Base-by-base conservation (phyloP, 1,140 invertebrate genomes). In the Odontomachus brunneus region DNA sequence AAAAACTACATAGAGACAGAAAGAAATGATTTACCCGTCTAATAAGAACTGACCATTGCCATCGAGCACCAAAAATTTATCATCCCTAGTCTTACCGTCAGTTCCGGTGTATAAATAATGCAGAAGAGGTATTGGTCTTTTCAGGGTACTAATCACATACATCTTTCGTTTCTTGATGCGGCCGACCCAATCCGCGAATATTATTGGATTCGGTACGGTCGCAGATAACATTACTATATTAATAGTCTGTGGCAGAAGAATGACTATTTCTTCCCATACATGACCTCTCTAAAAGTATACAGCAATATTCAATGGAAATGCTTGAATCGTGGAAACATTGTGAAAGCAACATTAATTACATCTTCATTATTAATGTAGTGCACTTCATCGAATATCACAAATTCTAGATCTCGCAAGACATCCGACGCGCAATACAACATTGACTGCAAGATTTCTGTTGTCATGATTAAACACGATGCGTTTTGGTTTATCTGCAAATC, bases 351-450 rank as follows among this genome's bases (percentile, higher is more conserved):
- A n/a, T 73, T 74, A 91, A 92, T 92, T 92, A 97, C 97, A 94
- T 99, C 98, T 67, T 97, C 96, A 95, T 99, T 98, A 93, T 99
- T 99, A 63, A 99, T 98, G 91, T 99, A 99, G 94, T 99, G 99
- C 29, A 99, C 99, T 95, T 99, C 99, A 94, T 99, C 99, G 93
- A 99, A 99, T 89, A 99, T 99, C 3, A 99, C 99, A 96, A 98
- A 99, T 92, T 99, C 99, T 62, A 99, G 94, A 94, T 99, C 99
- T 73, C 98, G 95, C 3, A 99, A 97, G 71, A 99, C 96, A 91
- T 99, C 98, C 74, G 98, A 98, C 24, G 98, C 98, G 91, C 98
- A 98, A 91, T 99, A 99, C 1, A 99, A 93, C 99, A 99, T 99
- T 0, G 98, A 99, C 83, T 98, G 96, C 17, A 99, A 94, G 91